phyloP scores from a whole-genome alignment of 2,113 vertebrate genomes.

The Pseudorasbora parva region DNA sequence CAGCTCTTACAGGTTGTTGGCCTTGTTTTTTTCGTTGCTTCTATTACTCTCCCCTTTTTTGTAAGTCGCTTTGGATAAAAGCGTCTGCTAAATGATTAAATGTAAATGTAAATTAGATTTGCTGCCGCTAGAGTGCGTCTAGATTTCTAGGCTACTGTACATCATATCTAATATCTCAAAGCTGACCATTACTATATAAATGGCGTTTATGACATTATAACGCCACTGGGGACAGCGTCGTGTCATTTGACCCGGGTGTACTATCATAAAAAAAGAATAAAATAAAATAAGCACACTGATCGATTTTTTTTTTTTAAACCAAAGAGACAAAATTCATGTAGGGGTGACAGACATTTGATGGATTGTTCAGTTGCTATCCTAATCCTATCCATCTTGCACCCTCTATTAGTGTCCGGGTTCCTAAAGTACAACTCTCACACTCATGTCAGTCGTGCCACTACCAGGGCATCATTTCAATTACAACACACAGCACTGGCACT shows the following conservation, averaged over 20 bases:
- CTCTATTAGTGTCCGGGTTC: constrained; percentile 35
- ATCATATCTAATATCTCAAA: constrained; percentile 14
- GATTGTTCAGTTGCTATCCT: not conserved
- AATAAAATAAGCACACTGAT: constrained; percentile 9
- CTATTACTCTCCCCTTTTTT: too few species aligned
- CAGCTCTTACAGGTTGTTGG: too few species aligned
- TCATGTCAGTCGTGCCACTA: not conserved
- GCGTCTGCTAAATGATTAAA: too few species aligned
- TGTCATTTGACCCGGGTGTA: not conserved
- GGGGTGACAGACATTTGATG: not conserved
- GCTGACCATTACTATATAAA: constrained; percentile 22
- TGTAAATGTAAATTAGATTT: too few species aligned
- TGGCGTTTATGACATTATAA: constrained; percentile 5
- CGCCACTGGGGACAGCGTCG: not conserved
- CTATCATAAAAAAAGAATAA: not conserved
- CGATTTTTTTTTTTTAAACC: constrained; percentile 12
- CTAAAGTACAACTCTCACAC: not conserved
- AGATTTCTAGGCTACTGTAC: too few species aligned
- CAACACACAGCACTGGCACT: not conserved
- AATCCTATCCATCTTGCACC: constrained; percentile 35
- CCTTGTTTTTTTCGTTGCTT: too few species aligned
- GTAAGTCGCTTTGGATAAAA: too few species aligned
- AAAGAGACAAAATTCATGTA: not conserved
- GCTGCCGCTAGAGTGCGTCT: too few species aligned
- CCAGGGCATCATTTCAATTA: constrained; percentile 20